Evolutionary conservation across 2,888 invertebrate genomes (phyloP), one percentile per base, ranked within the genome.

Genomic region (Ptychoptera contaminata): DNA sequence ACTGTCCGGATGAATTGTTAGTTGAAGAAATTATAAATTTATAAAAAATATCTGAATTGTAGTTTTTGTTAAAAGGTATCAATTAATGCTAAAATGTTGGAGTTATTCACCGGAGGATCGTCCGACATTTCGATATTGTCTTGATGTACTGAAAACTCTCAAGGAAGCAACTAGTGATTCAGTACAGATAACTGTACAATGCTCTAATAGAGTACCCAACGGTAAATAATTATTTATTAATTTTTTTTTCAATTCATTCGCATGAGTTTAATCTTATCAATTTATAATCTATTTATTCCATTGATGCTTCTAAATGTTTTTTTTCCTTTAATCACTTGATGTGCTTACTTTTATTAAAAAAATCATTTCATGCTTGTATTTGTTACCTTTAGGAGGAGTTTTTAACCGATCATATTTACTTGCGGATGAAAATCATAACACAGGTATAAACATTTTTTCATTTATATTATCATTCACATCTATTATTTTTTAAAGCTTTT

Each of bases 71-170:
- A 63, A 16, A 56, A 91, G 91, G 48, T 87, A 88, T 63, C 73
- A 80, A 52, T 65, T 94, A 44, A 88, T 96, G 75, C 67, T 82
- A 49, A 75, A 78, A 55, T 94, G 94, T 61, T 96, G 94, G 94
- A 80, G 77, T 56, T 83, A 79, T 56, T 73, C 75, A 39, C 78
- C 87, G 0, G 86, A 86, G 49, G 75, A 79, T 50, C 73, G 96
- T 46, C 94, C 94, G 2, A 84, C 84, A 41, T 96, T 96, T 63
- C 79, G 81, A 50, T 75, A 77, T 53, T 88, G 90, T 58, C 69
- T 86, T 37, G 77, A 79, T 51, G 68, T 75, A 40, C 67, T 84
- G 49, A 67, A 72, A 50, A 50, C 54, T 11, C 48, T 65, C 14
- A 56, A 60, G 46, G 53, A 40, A 8, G 45, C 43, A 16, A 51